Percentiles rank a stretch among this genome's conserved stretches.
Conservation (phyloP, 2,888 invertebrate species). For the Gastracanthus pulcherrimus region DNA sequence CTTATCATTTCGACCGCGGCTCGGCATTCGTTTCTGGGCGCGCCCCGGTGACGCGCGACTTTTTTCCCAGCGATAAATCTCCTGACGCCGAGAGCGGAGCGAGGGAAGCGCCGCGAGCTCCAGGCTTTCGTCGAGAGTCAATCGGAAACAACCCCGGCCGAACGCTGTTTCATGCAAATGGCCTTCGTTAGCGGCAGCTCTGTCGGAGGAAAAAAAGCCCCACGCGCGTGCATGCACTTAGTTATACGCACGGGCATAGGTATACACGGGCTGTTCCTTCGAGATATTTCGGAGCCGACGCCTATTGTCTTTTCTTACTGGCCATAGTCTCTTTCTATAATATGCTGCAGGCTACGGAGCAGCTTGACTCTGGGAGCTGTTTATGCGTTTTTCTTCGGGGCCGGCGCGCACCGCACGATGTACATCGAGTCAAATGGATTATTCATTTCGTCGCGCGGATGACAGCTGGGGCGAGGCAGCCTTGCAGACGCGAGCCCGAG, state of each 20-base stretch:
- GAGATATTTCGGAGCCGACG: slow-evolving; percentile 16
- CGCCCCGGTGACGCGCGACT: slow-evolving; percentile 54
- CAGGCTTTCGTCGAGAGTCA: slow-evolving; percentile 12
- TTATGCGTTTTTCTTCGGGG: slow-evolving; percentile 26
- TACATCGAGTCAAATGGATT: slow-evolving; percentile 67
- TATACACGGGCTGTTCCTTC: background rate
- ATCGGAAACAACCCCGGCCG: slow-evolving; percentile 56
- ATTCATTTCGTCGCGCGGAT: slow-evolving; percentile 65
- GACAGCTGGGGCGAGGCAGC: slow-evolving; percentile 39
- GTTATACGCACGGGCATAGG: background rate
- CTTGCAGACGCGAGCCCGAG: no score
- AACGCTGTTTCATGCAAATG: slow-evolving; percentile 71
- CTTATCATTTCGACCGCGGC: slow-evolving; percentile 31
- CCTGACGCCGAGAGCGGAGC: slow-evolving; percentile 6
- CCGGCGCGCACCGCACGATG: background rate
- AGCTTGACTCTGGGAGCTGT: background rate
- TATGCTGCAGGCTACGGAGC: background rate
- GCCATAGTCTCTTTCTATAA: background rate
- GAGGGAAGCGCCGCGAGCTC: background rate
- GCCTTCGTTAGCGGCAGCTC: slow-evolving; percentile 62
- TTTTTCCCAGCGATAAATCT: slow-evolving; percentile 58
- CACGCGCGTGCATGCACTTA: slow-evolving; percentile 60
- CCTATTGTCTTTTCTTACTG: slow-evolving; percentile 27
- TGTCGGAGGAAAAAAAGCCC: slow-evolving; percentile 62
- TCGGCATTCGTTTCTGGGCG: slow-evolving; percentile 20